phyloP scores from a whole-genome alignment of 2,888 invertebrate species.

The Eledone cirrhosa region DNA sequence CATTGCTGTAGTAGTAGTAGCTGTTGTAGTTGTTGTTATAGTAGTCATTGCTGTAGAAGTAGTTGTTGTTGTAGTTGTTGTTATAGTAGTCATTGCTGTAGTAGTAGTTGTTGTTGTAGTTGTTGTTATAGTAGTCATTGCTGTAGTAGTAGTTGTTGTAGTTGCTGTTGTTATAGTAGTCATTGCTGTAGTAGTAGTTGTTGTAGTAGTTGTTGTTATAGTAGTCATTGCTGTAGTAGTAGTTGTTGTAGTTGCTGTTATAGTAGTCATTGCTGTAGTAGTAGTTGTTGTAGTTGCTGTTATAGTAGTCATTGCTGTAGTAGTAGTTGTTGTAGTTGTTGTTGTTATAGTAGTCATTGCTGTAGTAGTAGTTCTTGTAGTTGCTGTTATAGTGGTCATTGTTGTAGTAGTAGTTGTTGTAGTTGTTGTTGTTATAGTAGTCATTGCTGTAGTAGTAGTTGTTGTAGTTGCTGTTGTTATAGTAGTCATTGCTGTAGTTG shows the following conservation, averaged over 20 bases:
- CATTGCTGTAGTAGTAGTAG: background rate
- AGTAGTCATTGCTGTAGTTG: too few species aligned
- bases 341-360: background rate
- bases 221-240: too few species aligned
- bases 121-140: background rate
- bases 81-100: background rate
- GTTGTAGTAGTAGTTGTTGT: background rate
- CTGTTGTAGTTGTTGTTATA: background rate
- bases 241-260: too few species aligned
- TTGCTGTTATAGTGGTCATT: too few species aligned
- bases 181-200: background rate
- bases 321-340: background rate
- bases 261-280: too few species aligned
- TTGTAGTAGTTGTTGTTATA: background rate
- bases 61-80: background rate
- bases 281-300: too few species aligned
- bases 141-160: too few species aligned
- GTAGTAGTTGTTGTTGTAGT: conserved; percentile 1
- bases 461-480: too few species aligned
- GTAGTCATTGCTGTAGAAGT: background rate
- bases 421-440: background rate
- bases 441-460: too few species aligned
- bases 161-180: too few species aligned
- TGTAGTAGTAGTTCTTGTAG: too few species aligned
- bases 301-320: too few species aligned